Evolutionary conservation across 1,140 invertebrate genomes (phyloP).

Genomic region (Cydia amplana): DNA sequence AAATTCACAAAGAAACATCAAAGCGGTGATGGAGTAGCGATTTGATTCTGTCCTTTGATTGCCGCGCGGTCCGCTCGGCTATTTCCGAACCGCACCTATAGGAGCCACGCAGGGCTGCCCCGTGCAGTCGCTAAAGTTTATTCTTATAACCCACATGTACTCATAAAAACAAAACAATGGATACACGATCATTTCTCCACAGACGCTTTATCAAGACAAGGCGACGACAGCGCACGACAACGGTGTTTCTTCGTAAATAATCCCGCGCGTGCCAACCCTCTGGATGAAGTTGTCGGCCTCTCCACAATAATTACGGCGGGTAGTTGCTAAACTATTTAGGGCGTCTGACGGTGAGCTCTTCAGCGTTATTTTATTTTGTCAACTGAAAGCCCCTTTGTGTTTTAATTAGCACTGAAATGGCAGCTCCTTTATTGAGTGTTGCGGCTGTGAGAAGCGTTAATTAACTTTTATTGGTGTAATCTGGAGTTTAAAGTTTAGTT

Average conservation of each 20-base stretch:
- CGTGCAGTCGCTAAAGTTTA: background rate
- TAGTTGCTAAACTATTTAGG: conserved; percentile 64
- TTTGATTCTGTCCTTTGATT: conserved; percentile 71
- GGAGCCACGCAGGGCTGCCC: conserved; percentile 23
- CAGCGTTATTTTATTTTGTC: conserved; percentile 61
- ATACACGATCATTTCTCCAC: conserved; percentile 21
- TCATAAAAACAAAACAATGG: conserved; percentile 26
- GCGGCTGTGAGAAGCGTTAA: conserved; percentile 36
- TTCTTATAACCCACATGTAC: conserved; percentile 14
- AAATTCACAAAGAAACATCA: conserved; percentile 64
- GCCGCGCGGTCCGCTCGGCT: conserved; percentile 51
- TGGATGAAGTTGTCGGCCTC: conserved; percentile 13
- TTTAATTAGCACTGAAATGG: conserved; percentile 60
- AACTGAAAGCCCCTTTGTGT: conserved; percentile 60
- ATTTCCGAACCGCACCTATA: conserved; percentile 49
- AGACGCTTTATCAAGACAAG: conserved; percentile 1
- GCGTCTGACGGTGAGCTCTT: conserved; percentile 48
- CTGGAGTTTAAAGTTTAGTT: conserved; percentile 28
- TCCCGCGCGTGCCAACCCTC: conserved; percentile 26
- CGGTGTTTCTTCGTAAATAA: conserved; percentile 24
- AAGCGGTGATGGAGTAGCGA: conserved; percentile 55
- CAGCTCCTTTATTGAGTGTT: conserved; percentile 44
- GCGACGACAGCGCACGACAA: conserved; percentile 22
- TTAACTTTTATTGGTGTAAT: conserved; percentile 28
- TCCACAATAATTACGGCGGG: conserved; percentile 58